These are phyloP conservation scores for Ptychobarbus kaznakovi DNA, from an alignment of 2,797 vertebrate species.

Conservation along the genomic window DNA sequence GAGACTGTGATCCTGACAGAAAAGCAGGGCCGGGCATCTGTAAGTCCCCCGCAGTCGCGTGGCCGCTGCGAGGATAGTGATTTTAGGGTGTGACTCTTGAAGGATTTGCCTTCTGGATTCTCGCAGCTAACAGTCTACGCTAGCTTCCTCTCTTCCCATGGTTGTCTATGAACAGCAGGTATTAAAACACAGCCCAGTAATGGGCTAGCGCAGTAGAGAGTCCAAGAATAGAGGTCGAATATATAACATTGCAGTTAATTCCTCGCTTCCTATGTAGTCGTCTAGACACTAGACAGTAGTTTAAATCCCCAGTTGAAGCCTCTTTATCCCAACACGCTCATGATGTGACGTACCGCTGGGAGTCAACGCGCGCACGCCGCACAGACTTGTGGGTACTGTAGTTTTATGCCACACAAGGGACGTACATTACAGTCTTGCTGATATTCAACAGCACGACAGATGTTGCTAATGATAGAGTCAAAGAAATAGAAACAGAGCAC, in stretches of 20 bases:
- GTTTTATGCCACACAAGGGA: constrained; percentile 56
- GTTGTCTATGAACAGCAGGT: not conserved
- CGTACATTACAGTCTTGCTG: too few species aligned
- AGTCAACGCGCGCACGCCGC: constrained; percentile 47
- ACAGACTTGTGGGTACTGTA: constrained; percentile 73
- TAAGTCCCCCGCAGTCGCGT: not conserved
- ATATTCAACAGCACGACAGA: not conserved
- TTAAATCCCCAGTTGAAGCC: constrained; percentile 47
- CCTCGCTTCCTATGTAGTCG: not conserved
- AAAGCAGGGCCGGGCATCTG: not conserved
- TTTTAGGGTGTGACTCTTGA: constrained; percentile 52
- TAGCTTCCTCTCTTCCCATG: not conserved
- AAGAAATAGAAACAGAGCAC: not conserved
- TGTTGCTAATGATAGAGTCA: not conserved
- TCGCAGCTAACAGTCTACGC: constrained; percentile 40
- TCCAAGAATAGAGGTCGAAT: not conserved
- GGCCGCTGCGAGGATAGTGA: constrained; percentile 9
- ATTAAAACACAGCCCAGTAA: not conserved
- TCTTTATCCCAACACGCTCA: constrained; percentile 63
- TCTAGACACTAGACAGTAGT: constrained; percentile 23
- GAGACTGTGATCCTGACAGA: not conserved
- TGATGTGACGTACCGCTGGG: constrained; percentile 62
- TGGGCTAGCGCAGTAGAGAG: not conserved
- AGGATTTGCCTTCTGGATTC: not conserved
- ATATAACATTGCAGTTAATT: not conserved